Percentiles rank a stretch among this genome's conserved stretches.
These are phyloP conservation scores for Endomychus coccineus DNA, from an alignment of 2,888 invertebrate genomes.

Conservation along the genomic window DNA sequence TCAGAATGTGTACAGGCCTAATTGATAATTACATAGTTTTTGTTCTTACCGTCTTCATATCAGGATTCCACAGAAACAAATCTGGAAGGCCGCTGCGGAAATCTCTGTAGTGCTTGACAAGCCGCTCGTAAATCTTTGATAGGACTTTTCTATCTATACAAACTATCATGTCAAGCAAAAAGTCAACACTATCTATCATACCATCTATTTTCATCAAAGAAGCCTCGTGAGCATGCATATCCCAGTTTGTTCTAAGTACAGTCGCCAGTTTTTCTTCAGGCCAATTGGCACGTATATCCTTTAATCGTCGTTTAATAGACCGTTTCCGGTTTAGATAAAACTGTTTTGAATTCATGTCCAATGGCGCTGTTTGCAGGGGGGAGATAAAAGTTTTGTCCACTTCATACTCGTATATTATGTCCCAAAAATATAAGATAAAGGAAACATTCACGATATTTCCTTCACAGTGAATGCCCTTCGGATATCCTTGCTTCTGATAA, in stretches of 20 bases:
- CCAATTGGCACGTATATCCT: slow-evolving; percentile 38
- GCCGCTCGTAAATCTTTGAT: slow-evolving; percentile 52
- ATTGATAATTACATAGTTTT: slow-evolving; percentile 13
- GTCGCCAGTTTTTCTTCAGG: slow-evolving; percentile 42
- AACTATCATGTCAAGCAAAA: slow-evolving; percentile 42
- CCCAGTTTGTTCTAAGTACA: slow-evolving; percentile 48
- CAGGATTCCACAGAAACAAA: slow-evolving; percentile 66
- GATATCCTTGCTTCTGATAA: slow-evolving; percentile 46
- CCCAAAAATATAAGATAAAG: slow-evolving; percentile 60
- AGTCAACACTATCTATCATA: slow-evolving; percentile 29
- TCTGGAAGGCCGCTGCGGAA: slow-evolving; percentile 75
- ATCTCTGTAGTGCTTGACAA: slow-evolving; percentile 53
- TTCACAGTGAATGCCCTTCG: slow-evolving; percentile 43
- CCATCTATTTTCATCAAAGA: slow-evolving; percentile 25
- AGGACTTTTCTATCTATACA: slow-evolving; percentile 51
- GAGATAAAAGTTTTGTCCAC: slow-evolving; percentile 55
- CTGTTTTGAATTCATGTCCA: slow-evolving; percentile 59
- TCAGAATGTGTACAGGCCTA: too few species aligned
- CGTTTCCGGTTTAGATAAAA: slow-evolving; percentile 61
- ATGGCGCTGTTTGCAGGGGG: slow-evolving; percentile 59
- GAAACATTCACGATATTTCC: slow-evolving; percentile 30
- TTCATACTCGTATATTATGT: slow-evolving; percentile 58
- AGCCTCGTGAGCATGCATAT: slow-evolving; percentile 33
- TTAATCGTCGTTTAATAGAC: slow-evolving; percentile 50
- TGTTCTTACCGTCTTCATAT: slow-evolving; percentile 47